Evolutionary conservation across 2,888 invertebrate genomes (phyloP).

Genomic region (Latrodectus elegans): DNA sequence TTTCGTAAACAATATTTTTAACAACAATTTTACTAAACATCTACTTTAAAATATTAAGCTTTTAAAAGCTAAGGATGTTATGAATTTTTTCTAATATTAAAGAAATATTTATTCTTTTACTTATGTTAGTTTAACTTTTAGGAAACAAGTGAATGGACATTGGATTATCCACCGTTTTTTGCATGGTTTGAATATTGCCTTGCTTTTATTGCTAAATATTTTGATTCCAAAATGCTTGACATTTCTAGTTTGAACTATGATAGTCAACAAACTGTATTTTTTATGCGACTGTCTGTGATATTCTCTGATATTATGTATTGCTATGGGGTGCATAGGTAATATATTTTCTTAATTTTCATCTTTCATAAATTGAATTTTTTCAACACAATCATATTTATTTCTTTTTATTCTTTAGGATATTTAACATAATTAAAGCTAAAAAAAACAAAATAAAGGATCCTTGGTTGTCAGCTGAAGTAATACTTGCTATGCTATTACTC

Average conservation of each 20-base stretch:
- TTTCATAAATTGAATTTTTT: background rate
- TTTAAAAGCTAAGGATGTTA: too few species aligned
- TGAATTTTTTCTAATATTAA: too few species aligned
- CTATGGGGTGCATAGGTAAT: constrained; percentile 84
- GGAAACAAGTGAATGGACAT: constrained; percentile 94
- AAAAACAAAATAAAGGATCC: constrained; percentile 50
- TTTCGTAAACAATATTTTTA: too few species aligned
- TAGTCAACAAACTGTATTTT: constrained; percentile 85
- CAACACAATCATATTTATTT: background rate
- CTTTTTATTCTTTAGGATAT: constrained; percentile 24
- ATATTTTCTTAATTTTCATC: background rate
- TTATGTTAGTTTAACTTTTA: constrained; percentile 18
- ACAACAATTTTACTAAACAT: too few species aligned
- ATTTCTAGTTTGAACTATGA: constrained; percentile 87
- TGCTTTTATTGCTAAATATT: constrained; percentile 84
- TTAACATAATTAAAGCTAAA: constrained; percentile 32
- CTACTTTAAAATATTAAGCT: too few species aligned
- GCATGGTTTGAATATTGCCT: constrained; percentile 94
- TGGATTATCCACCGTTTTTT: constrained; percentile 99
- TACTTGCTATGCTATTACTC: constrained; percentile 82
- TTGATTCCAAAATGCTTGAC: constrained; percentile 89
- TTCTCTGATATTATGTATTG: constrained; percentile 86
- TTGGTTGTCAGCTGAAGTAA: constrained; percentile 70
- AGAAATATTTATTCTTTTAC: too few species aligned
- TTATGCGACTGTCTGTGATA: constrained; percentile 94